phyloP scores from a whole-genome alignment of 2,888 invertebrate genomes.

The Colostygia pectinataria region DNA sequence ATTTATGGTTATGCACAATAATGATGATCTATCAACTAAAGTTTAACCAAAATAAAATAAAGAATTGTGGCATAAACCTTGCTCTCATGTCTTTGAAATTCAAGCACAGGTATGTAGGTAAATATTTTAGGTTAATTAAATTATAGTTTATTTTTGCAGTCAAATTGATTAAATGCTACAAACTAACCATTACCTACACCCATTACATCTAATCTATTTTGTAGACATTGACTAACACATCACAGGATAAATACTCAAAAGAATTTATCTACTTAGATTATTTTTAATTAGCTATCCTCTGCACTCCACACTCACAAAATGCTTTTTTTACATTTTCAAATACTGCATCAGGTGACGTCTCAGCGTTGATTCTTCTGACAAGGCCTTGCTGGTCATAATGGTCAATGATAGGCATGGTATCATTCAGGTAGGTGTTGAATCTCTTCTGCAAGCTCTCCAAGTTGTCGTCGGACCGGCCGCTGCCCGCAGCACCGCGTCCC shows the following conservation, averaged over 20 bases:
- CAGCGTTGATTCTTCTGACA: constrained; percentile 90
- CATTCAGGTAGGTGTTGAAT: constrained; percentile 91
- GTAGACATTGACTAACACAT: constrained; percentile 3
- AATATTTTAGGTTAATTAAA: no score
- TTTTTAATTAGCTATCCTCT: constrained; percentile 53
- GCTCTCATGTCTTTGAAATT: no score
- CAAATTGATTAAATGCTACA: constrained; percentile 4
- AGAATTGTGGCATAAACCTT: no score
- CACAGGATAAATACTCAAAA: constrained; percentile 3
- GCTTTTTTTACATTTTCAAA: constrained; percentile 81
- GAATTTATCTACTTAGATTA: constrained; percentile 45
- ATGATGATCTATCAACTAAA: no score
- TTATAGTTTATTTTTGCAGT: background rate
- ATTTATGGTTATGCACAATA: no score
- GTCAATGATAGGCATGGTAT: constrained; percentile 95
- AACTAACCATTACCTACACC: background rate
- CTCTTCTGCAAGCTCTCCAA: constrained; percentile 92
- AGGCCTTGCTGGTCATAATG: constrained; percentile 88
- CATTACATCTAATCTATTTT: background rate
- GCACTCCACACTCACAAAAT: constrained; percentile 67
- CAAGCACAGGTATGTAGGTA: no score
- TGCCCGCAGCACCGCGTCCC: constrained; percentile 92
- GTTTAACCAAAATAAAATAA: no score
- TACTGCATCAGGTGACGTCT: constrained; percentile 86
- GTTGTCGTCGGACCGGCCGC: constrained; percentile 98